Evolutionary conservation across 2,113 vertebrate species (phyloP), one percentile per base, ranked within the genome.

Genomic region (Brienomyrus longianalis): DNA sequence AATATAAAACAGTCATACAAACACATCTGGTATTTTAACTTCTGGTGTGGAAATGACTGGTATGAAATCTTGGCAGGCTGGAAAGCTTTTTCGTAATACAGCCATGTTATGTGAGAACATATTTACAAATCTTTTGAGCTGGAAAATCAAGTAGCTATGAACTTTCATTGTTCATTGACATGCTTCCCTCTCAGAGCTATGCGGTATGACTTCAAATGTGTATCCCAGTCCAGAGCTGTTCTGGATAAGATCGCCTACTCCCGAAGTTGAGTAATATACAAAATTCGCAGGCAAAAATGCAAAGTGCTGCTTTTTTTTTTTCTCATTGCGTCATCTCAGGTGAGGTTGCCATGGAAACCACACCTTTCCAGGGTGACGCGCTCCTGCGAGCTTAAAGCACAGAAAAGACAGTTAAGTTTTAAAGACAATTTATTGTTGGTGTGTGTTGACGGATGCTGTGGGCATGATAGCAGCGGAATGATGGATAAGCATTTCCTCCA

Each of bases 71-170:
- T 54, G 51, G 13, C 85, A 35, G 50, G 10, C 51, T 3, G 51
- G 85, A n/a, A 35, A 8, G n/a, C 51, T 35, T 56, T 56, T 52
- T 11, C 48, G 54, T 87, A 80, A 88, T 88, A 66, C 35, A 62
- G 87, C 66, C 56, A 13, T 66, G 87, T 66, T 59, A 66, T 88
- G 52, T 59, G 54, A 47, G 87, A 88, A 88, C 52, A 87, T 87
- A 87, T 87, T 87, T 87, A 66, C 56, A 88, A 66, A 88, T 88
- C 87, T 51, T 88, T 66, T 66, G 35, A 88, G 39, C 56, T 66
- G 87, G 87, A 88, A 88, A 88, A 88, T 56, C 85, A 87, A 87
- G 85, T 56, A 27, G 54, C 52, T 66, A 88, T 59, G 87, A 88
- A 88, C 56, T 66, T 88, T 70, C 62, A 31, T 70, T 59, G 39